These are phyloP conservation scores for Montipora foliosa DNA, from an alignment of 64 coral and sea anemone species.

Conservation along the genomic window DNA sequence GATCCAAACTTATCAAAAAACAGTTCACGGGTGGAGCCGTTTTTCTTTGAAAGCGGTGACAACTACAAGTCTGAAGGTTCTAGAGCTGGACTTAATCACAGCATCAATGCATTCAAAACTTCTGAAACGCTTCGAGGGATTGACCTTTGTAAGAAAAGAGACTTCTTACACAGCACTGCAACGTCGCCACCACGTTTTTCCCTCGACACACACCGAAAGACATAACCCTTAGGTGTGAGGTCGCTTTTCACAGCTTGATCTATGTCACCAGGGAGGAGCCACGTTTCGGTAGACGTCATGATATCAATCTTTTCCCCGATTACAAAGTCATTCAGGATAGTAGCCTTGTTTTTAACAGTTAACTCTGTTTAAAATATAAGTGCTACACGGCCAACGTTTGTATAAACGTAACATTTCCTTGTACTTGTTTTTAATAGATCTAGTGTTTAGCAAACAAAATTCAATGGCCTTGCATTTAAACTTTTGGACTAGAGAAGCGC, in stretches of 20 bases:
- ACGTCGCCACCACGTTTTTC: not conserved
- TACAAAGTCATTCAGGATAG: too few relatives aligned
- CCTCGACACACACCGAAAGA: too few relatives aligned
- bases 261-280: too few relatives aligned
- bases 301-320: too few relatives aligned
- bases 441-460: not conserved
- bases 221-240: too few relatives aligned
- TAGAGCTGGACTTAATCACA: constrained; percentile 9
- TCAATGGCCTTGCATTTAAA: not conserved
- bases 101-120: not conserved
- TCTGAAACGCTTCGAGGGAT: not conserved
- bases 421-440: constrained; percentile 3
- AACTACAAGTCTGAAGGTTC: constrained; percentile 29
- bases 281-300: too few relatives aligned
- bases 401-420: too few relatives aligned
- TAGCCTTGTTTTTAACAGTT: too few relatives aligned
- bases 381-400: too few relatives aligned
- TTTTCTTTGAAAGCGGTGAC: not conserved
- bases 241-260: too few relatives aligned
- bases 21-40: not conserved
- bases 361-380: too few relatives aligned
- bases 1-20: not conserved
- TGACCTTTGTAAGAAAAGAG: not conserved
- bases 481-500: too few relatives aligned
- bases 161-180: not conserved